phyloP scores from a whole-genome alignment of 2,888 invertebrate species.

The Eupithecia exiguata region DNA sequence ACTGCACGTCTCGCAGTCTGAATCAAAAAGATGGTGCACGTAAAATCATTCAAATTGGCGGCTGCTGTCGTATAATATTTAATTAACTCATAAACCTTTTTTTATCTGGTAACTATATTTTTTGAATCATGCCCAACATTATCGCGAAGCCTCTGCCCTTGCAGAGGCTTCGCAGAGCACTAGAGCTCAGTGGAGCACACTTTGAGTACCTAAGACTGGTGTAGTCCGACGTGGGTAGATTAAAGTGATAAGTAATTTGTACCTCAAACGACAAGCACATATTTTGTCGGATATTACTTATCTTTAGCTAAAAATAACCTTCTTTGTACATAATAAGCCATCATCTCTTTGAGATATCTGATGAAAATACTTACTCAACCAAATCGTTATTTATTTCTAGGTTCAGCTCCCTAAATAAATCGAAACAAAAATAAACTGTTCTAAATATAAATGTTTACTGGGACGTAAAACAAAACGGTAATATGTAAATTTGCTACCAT shows the following conservation, averaged over 20 bases:
- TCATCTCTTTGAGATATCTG: background rate
- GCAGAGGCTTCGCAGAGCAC: too few species aligned
- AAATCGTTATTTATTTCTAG: background rate
- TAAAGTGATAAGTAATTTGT: background rate
- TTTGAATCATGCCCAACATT: too few species aligned
- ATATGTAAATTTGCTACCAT: constrained; percentile 53
- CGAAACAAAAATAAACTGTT: constrained; percentile 2
- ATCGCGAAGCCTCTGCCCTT: too few species aligned
- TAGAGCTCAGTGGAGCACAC: too few species aligned
- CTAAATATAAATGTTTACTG: constrained; percentile 36
- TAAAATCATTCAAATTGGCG: too few species aligned
- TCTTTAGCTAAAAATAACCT: too few species aligned
- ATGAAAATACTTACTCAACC: background rate
- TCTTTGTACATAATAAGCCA: background rate
- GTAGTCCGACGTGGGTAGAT: background rate
- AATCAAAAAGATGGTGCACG: too few species aligned
- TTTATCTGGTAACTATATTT: too few species aligned
- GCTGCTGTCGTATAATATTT: too few species aligned
- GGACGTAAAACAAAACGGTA: constrained; percentile 49
- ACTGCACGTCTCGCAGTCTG: too few species aligned
- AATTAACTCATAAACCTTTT: too few species aligned
- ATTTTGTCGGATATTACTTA: background rate
- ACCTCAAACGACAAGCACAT: background rate
- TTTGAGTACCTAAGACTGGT: too few species aligned
- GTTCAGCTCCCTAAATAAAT: background rate